These are phyloP conservation scores for Caenorhabditis macrosperma DNA, from an alignment of 2,888 invertebrate genomes.

Conservation along the genomic window DNA sequence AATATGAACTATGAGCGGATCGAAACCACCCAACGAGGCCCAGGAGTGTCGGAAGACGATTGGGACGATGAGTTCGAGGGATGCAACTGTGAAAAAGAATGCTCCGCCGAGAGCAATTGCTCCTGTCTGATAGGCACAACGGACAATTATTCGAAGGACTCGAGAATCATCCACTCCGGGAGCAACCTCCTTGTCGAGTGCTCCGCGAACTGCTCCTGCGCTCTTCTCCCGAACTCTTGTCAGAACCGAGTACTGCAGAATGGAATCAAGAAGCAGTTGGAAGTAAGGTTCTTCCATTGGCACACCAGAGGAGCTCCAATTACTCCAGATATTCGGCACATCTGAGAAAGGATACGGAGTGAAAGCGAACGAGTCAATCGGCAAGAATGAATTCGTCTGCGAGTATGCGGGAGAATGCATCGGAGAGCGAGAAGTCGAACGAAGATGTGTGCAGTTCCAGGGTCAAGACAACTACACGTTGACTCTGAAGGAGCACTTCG, in stretches of 20 bases:
- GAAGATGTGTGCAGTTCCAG: constrained; percentile 34
- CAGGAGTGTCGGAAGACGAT: constrained; percentile 56
- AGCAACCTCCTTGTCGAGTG: constrained; percentile 70
- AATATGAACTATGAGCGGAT: constrained; percentile 69
- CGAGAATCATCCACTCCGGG: not conserved
- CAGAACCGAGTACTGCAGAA: constrained; percentile 70
- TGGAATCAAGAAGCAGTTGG: constrained; percentile 61
- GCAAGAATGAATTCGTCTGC: constrained; percentile 67
- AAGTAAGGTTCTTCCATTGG: constrained; percentile 49
- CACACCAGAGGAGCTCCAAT: not conserved
- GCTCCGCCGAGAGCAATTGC: constrained; percentile 62
- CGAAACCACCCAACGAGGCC: constrained; percentile 59
- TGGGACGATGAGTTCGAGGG: constrained; percentile 68
- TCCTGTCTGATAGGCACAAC: constrained; percentile 57
- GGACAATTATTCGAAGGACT: constrained; percentile 54
- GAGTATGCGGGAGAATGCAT: constrained; percentile 72
- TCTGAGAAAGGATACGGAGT: constrained; percentile 67
- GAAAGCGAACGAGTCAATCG: constrained; percentile 63
- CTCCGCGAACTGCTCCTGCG: constrained; percentile 66
- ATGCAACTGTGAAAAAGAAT: constrained; percentile 68
- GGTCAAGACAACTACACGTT: constrained; percentile 70
- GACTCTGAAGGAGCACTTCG: constrained; percentile 70
- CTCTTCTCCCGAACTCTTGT: constrained; percentile 50
- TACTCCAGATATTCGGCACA: constrained; percentile 42
- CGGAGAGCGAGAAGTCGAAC: constrained; percentile 68